Conservation (phyloP, 2,797 vertebrate genomes). For the Hydrolagus colliei region DNA sequence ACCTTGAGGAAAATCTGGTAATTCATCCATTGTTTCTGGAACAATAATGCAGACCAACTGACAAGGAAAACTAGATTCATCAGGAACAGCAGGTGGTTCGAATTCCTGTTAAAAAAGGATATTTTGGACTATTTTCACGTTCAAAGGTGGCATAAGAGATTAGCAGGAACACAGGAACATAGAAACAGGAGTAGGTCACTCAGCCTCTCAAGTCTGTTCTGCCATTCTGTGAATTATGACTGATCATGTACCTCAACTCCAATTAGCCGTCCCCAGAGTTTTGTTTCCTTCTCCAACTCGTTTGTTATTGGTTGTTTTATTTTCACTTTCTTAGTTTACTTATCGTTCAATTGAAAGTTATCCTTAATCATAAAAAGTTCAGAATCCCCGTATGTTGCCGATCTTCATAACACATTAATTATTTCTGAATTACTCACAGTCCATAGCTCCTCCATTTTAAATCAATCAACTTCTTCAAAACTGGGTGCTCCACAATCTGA, state of each 20-base stretch:
- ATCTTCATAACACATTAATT: neutral
- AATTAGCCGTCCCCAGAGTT: too few species aligned
- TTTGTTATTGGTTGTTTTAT: too few species aligned
- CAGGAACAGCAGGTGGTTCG: neutral
- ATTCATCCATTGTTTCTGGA: neutral
- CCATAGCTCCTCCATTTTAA: slow-evolving; percentile 22
- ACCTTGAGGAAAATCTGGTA: neutral
- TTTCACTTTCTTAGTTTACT: too few species aligned
- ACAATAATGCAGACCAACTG: neutral
- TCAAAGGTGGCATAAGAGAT: too few species aligned
- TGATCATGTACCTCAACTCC: too few species aligned
- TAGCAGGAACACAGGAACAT: too few species aligned
- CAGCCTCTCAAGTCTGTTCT: too few species aligned
- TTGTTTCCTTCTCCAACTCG: too few species aligned
- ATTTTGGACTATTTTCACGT: neutral
- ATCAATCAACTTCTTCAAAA: slow-evolving; percentile 22
- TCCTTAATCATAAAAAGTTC: neutral
- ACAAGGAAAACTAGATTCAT: neutral
- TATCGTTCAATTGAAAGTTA: neutral
- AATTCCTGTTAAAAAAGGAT: slow-evolving; percentile 1
- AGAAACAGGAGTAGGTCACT: too few species aligned
- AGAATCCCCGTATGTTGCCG: neutral
- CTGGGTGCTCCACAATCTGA: slow-evolving; percentile 15
- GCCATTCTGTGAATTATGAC: too few species aligned
- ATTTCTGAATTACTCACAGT: slow-evolving; percentile 9